Percentiles rank a stretch among this genome's conserved stretches.
phyloP scores from a whole-genome alignment of 2,113 vertebrate genomes.

The Thamnaconus septentrionalis region DNA sequence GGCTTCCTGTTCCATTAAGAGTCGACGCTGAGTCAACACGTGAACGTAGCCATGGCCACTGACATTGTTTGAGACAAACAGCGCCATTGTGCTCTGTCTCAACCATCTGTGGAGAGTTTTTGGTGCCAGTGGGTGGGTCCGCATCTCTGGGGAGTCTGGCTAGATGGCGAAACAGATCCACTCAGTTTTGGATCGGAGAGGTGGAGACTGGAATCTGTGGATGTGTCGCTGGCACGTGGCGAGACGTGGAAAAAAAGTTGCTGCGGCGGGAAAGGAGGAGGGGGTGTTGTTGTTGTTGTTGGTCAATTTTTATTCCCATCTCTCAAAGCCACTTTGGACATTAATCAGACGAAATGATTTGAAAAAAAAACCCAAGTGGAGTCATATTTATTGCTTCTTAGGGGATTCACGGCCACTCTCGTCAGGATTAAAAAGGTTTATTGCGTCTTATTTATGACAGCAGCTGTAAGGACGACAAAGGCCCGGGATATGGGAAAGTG shows the following conservation, averaged over 20 bases:
- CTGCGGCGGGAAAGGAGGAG: background rate
- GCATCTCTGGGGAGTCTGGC: conserved; percentile 33
- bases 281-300: background rate
- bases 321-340: too few relatives aligned
- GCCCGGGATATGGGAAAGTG: too few relatives aligned
- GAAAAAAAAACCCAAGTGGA: background rate
- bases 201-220: conserved; percentile 1
- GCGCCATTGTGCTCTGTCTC: conserved; percentile 45
- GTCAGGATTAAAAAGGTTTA: conserved; percentile 9
- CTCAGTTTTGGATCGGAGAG: conserved; percentile 38
- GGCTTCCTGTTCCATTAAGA: conserved; percentile 17
- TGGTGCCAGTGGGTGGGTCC: conserved; percentile 44
- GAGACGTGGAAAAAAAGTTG: background rate
- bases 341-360: too few relatives aligned
- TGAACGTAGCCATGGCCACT: conserved; percentile 16
- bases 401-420: background rate
- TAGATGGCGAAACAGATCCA: conserved; percentile 31
- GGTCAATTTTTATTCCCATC: too few relatives aligned
- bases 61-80: conserved; percentile 44
- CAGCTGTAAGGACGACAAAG: conserved; percentile 5
- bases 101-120: conserved; percentile 55
- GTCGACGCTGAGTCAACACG: conserved; percentile 27
- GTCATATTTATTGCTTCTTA: background rate
- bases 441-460: conserved; percentile 17
- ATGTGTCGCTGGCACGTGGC: background rate